Percentiles rank a stretch among this genome's conserved stretches.
These are phyloP conservation scores for Trachelus troglodyta DNA, from an alignment of 2,888 invertebrate genomes.

Conservation along the genomic window DNA sequence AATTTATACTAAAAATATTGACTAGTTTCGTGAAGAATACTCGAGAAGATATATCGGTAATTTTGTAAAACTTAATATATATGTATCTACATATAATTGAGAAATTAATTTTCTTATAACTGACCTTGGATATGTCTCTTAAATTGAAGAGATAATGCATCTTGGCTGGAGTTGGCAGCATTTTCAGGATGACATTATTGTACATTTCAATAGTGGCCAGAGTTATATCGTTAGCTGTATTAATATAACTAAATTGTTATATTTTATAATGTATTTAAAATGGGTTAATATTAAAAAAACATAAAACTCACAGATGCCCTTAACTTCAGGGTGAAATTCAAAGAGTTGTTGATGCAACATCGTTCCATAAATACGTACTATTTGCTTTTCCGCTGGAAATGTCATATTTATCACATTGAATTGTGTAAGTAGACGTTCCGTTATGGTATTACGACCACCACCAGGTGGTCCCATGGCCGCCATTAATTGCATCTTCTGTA, in stretches of 20 bases:
- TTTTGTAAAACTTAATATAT: neutral
- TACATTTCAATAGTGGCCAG: conserved; percentile 83
- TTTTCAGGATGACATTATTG: conserved; percentile 76
- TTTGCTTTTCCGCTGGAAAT: conserved; percentile 83
- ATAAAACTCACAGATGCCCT: conserved; percentile 71
- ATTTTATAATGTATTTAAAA: conserved; percentile 13
- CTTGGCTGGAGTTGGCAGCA: conserved; percentile 89
- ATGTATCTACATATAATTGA: neutral
- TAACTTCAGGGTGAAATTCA: conserved; percentile 84
- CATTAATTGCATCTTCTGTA: conserved; percentile 82
- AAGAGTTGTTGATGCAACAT: conserved; percentile 84
- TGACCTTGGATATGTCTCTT: conserved; percentile 86
- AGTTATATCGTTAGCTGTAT: conserved; percentile 74
- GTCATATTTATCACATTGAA: conserved; percentile 84
- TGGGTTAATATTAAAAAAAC: conserved; percentile 11
- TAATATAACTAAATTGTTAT: conserved; percentile 10
- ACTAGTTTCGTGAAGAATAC: neutral
- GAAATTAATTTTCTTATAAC: conserved; percentile 7
- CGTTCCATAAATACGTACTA: conserved; percentile 84
- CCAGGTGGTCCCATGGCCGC: conserved; percentile 90
- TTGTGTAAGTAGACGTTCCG: conserved; percentile 80
- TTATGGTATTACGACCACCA: conserved; percentile 85
- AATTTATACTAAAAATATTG: conserved; percentile 5
- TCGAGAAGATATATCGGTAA: neutral
- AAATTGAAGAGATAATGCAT: conserved; percentile 92